These are phyloP conservation scores for Caiman crocodilus DNA, from an alignment of 2,797 vertebrate species.

Conservation along the genomic window DNA sequence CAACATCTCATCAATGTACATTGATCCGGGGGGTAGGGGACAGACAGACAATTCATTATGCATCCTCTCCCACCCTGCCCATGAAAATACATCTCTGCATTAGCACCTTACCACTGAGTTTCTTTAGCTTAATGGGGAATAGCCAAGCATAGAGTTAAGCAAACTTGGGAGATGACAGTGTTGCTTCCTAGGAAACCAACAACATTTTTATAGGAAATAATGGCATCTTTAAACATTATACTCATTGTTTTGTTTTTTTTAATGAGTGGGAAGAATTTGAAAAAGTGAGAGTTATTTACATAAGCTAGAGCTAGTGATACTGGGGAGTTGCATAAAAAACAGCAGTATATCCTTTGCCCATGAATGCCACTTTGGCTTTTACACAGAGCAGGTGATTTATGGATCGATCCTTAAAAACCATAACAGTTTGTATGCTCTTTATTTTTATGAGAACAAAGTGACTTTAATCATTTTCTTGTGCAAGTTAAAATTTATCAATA, in stretches of 20 bases:
- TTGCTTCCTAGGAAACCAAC: not conserved
- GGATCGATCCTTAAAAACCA: not conserved
- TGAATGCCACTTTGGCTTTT: not conserved
- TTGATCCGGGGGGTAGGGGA: no score
- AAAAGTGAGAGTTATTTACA: no score
- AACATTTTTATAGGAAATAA: not conserved
- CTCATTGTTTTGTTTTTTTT: no score
- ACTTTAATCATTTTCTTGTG: conserved; percentile 40
- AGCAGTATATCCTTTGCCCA: not conserved
- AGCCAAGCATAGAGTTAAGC: not conserved
- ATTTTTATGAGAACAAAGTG: not conserved
- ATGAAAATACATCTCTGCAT: not conserved
- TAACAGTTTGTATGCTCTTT: not conserved
- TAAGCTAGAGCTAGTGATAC: not conserved
- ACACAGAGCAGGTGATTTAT: not conserved
- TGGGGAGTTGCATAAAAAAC: no score
- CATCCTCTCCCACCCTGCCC: no score
- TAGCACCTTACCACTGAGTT: not conserved
- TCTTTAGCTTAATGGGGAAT: conserved; percentile 14
- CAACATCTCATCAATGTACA: no score
- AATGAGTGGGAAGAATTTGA: no score
- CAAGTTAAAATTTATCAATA: not conserved
- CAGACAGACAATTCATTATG: no score
- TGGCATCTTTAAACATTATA: not conserved
- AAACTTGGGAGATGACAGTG: fast-evolving